phyloP scores from a whole-genome alignment of 2,113 vertebrate species.

The Corythoichthys haematopterus region DNA sequence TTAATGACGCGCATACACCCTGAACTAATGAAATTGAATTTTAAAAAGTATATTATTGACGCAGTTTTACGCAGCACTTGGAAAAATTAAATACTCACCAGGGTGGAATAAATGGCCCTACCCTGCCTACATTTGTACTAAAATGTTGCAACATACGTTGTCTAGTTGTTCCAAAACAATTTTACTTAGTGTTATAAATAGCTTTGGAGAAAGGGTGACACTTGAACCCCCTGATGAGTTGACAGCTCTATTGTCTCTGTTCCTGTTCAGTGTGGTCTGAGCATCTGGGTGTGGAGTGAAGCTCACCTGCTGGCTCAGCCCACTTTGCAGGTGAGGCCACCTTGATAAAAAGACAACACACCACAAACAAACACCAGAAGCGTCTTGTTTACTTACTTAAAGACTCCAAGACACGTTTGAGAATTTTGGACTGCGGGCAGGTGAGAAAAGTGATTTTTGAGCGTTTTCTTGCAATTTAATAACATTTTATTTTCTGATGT shows the following conservation, averaged over 20 bases:
- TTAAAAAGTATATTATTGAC: too few relatives aligned
- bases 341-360: constrained; percentile 1
- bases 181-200: not conserved
- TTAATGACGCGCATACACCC: too few relatives aligned
- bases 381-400: not conserved
- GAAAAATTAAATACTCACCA: too few relatives aligned
- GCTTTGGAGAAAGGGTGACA: not conserved
- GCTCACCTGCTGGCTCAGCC: not conserved
- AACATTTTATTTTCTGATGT: not conserved
- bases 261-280: not conserved
- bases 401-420: not conserved
- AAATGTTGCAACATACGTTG: not conserved
- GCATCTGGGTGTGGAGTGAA: not conserved
- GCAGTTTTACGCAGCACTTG: too few relatives aligned
- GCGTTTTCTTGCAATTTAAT: not conserved
- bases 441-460: not conserved
- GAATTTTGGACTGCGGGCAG: not conserved
- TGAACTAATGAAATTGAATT: too few relatives aligned
- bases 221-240: not conserved
- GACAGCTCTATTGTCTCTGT: not conserved
- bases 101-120: too few relatives aligned
- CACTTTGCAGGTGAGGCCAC: constrained; percentile 29
- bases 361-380: too few relatives aligned
- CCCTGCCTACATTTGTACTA: not conserved
- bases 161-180: not conserved